These are phyloP conservation scores for Petrolisthes manimaculis DNA, from an alignment of 2,888 invertebrate genomes.

Conservation along the genomic window DNA sequence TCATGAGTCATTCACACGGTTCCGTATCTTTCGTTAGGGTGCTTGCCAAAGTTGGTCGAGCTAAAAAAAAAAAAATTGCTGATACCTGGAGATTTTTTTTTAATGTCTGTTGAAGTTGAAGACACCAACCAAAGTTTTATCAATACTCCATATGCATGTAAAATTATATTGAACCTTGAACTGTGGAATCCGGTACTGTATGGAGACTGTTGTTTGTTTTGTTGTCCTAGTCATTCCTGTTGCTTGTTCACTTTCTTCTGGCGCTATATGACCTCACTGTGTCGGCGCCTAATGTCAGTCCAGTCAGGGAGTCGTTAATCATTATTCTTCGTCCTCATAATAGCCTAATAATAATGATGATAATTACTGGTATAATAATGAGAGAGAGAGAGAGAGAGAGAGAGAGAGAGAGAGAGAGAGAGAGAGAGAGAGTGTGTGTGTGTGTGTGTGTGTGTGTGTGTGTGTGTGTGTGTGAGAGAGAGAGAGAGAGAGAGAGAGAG, in stretches of 20 bases:
- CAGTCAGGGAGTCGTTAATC: neutral
- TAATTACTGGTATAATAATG: neutral
- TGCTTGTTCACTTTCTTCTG: neutral
- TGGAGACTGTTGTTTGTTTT: neutral
- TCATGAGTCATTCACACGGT: too few species aligned
- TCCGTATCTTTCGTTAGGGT: too few species aligned
- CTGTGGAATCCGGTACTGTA: neutral
- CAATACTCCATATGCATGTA: too few species aligned
- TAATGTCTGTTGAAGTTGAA: too few species aligned
- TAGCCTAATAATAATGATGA: neutral
- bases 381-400: conserved; percentile 3
- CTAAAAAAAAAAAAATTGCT: too few species aligned
- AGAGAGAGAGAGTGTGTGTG: neutral
- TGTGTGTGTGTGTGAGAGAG: neutral
- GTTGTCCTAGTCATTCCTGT: neutral
- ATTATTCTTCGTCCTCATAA: neutral
- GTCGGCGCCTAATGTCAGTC: neutral
- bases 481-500: neutral
- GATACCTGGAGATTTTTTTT: too few species aligned
- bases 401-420: neutral
- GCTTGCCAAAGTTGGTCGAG: too few species aligned
- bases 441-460: neutral
- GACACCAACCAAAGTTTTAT: too few species aligned
- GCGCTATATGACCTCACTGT: too few species aligned
- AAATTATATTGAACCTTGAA: too few species aligned